phyloP scores from a whole-genome alignment of 1,140 invertebrate species.

The Lucilia sericata region DNA sequence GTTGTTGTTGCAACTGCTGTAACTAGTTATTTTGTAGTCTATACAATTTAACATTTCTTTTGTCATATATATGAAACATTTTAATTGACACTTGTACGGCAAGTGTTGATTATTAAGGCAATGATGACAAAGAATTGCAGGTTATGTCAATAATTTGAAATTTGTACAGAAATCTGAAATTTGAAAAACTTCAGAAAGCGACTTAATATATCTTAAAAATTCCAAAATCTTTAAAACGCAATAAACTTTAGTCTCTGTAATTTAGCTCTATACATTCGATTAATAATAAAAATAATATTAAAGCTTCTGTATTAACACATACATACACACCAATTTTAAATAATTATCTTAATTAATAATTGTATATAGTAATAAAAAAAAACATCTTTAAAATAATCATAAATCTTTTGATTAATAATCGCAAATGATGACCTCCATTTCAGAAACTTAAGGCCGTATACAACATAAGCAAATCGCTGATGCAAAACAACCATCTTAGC shows the following conservation, averaged over 20 bases:
- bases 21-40: conserved; percentile 15
- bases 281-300: too few relatives aligned
- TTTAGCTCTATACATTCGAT: too few relatives aligned
- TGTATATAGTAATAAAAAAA: background rate
- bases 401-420: conserved; percentile 11
- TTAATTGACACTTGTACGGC: conserved; percentile 15
- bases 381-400: background rate
- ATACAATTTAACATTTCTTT: background rate
- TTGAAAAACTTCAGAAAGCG: too few relatives aligned
- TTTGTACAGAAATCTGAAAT: too few relatives aligned
- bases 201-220: too few relatives aligned
- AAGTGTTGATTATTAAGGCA: background rate
- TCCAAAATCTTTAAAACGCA: too few relatives aligned
- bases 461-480: background rate
- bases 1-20: background rate
- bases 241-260: too few relatives aligned
- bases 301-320: too few relatives aligned
- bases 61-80: background rate
- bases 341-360: too few relatives aligned
- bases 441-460: background rate
- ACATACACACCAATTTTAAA: too few relatives aligned
- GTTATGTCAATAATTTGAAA: too few relatives aligned
- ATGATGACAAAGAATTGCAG: background rate
- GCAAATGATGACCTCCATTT: background rate
- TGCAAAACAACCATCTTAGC: background rate